A percentile compares a stretch with the other conserved stretches of the same genome.
Evolutionary conservation across 2,113 vertebrate genomes (phyloP).

Genomic region (Corydoras maculifer): DNA sequence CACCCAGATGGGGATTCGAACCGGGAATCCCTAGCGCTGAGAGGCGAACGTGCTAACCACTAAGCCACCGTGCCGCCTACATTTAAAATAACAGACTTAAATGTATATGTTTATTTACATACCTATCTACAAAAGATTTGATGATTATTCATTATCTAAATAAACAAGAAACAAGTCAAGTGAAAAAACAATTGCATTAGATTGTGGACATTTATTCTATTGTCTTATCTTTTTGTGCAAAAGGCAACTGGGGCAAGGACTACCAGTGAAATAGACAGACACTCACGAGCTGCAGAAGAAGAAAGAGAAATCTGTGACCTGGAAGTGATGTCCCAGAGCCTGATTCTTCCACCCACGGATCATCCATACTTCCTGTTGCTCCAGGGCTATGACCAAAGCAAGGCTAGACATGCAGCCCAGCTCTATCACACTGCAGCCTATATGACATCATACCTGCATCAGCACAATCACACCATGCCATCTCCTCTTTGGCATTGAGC

Average conservation of each 20-base stretch:
- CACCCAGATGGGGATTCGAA: too few species aligned
- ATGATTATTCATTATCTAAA: too few species aligned
- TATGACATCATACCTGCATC: conserved; percentile 70
- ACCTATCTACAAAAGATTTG: too few species aligned
- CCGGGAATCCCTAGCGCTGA: too few species aligned
- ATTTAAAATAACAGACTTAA: too few species aligned
- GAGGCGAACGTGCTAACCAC: too few species aligned
- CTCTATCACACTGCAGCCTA: conserved; percentile 49
- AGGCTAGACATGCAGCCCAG: conserved; percentile 62
- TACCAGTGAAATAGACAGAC: conserved; percentile 55
- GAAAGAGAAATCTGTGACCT: conserved; percentile 68
- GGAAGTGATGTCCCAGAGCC: conserved; percentile 82
- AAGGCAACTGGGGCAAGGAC: conserved; percentile 53
- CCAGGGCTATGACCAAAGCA: conserved; percentile 82
- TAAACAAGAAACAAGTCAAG: too few species aligned
- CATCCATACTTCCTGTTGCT: conserved; percentile 84
- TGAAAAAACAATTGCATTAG: too few species aligned
- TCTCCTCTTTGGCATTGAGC: conserved; percentile 62
- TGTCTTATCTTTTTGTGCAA: conserved; percentile 1
- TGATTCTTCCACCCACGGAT: conserved; percentile 82
- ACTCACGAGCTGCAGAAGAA: conserved; percentile 48
- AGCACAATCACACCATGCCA: conserved; percentile 68
- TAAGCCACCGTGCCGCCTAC: too few species aligned
- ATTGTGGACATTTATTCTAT: too few species aligned
- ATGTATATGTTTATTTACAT: too few species aligned